Evolutionary conservation across 2,113 vertebrate genomes (phyloP).

Genomic region (Engraulis encrasicolus): DNA sequence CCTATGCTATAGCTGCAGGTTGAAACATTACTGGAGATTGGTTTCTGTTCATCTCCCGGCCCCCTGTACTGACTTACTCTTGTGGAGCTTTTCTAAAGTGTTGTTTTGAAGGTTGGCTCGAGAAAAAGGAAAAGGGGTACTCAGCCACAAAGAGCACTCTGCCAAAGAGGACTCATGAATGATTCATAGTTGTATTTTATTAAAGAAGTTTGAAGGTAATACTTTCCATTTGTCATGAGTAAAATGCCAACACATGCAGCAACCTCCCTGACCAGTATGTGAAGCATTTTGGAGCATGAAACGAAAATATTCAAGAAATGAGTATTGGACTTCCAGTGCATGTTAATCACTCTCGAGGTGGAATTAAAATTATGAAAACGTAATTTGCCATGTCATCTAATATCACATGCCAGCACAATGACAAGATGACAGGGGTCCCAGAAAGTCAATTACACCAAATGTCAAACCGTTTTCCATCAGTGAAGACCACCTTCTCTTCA

Average conservation of each 20-base stretch:
- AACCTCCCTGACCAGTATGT: background rate
- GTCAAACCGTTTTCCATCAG: slow-evolving; percentile 35
- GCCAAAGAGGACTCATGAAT: background rate
- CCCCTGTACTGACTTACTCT: background rate
- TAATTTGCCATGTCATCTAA: slow-evolving; percentile 20
- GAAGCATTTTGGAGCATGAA: background rate
- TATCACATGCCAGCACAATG: slow-evolving; percentile 24
- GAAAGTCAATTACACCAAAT: slow-evolving; percentile 44
- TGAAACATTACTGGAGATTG: background rate
- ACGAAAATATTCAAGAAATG: background rate
- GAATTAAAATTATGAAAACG: background rate
- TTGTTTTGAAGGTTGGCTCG: background rate
- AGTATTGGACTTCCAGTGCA: too few relatives aligned
- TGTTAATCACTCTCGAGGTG: background rate
- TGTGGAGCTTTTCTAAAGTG: background rate
- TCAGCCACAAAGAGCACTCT: background rate
- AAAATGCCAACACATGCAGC: slow-evolving; percentile 11
- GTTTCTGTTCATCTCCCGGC: background rate
- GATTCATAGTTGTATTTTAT: background rate
- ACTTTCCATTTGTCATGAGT: slow-evolving; percentile 17
- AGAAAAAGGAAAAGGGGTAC: background rate
- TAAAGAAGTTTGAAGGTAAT: slow-evolving; percentile 21
- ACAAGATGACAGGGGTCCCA: slow-evolving; percentile 31
- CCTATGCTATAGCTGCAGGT: background rate
- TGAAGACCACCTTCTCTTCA: slow-evolving; percentile 39